These are phyloP conservation scores for Notospermus geniculatus DNA, from an alignment of 1,140 invertebrate species.

Conservation along the genomic window DNA sequence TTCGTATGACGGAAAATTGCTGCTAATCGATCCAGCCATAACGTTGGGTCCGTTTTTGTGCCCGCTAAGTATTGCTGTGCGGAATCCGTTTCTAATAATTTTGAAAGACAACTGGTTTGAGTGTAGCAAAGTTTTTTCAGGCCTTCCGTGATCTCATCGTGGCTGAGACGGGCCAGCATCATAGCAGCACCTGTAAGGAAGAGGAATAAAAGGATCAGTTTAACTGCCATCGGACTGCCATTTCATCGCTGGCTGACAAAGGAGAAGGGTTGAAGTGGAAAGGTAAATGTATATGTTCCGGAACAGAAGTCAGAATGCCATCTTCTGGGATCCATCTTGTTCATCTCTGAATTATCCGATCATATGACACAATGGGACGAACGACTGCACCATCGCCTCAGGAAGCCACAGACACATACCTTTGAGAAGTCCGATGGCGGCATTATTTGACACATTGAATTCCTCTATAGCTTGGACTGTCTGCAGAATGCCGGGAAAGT, in stretches of 20 bases:
- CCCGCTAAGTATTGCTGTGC: not conserved
- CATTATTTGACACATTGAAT: constrained; percentile 75
- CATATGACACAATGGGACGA: no score
- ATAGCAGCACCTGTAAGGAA: constrained; percentile 62
- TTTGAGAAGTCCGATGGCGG: constrained; percentile 79
- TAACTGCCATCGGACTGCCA: no score
- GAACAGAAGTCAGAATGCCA: no score
- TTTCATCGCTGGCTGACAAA: no score
- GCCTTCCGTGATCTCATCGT: constrained; percentile 66
- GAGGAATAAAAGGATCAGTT: no score
- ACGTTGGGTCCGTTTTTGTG: constrained; percentile 71
- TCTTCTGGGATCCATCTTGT: no score
- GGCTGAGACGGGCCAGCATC: constrained; percentile 65
- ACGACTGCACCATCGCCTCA: no score
- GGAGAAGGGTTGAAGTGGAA: no score
- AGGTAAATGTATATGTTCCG: no score
- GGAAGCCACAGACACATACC: constrained; percentile 57
- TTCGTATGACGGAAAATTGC: constrained; percentile 78
- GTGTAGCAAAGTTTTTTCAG: constrained; percentile 77
- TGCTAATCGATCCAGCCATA: constrained; percentile 90
- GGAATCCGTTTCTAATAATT: constrained; percentile 26
- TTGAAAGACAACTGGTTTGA: constrained; percentile 42
- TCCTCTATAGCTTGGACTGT: constrained; percentile 76
- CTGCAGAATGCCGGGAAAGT: constrained; percentile 78
- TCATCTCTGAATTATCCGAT: no score